phyloP scores from a whole-genome alignment of 2,113 vertebrate species.

The Dipodomys merriami region DNA sequence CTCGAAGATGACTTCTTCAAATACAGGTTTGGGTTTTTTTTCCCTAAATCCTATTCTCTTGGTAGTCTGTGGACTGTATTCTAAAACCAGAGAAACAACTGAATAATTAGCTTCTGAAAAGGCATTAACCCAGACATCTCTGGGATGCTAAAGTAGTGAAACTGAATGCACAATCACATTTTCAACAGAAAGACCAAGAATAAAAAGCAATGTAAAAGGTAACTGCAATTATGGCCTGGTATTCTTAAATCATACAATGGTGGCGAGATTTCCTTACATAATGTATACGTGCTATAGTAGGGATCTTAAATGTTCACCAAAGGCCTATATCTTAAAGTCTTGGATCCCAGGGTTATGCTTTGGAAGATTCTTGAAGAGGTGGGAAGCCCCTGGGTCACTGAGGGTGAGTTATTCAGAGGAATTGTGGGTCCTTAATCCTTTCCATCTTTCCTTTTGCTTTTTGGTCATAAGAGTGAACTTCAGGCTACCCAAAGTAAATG shows the following conservation, averaged over 20 bases:
- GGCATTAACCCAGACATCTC: not conserved
- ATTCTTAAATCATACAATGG: not conserved
- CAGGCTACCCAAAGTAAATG: not conserved
- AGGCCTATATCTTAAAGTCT: not conserved
- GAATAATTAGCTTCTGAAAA: not conserved
- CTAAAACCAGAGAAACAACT: not conserved
- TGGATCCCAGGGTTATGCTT: not conserved
- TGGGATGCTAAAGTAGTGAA: not conserved
- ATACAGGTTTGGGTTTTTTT: not conserved
- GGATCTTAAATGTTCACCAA: not conserved
- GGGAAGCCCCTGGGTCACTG: not conserved
- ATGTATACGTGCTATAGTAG: not conserved
- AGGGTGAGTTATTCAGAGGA: too few relatives aligned
- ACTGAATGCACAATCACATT: not conserved
- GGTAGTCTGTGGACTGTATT: not conserved
- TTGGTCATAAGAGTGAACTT: too few relatives aligned
- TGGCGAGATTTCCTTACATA: not conserved
- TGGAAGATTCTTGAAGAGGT: not conserved
- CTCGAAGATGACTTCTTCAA: slow-evolving; percentile 9
- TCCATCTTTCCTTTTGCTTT: not conserved
- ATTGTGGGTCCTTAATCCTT: not conserved
- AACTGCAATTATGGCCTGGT: not conserved
- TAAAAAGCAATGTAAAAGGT: not conserved
- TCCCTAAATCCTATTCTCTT: not conserved
- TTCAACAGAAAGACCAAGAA: not conserved